A percentile compares a stretch with the other conserved stretches of the same genome.
These are phyloP conservation scores for Andrena cerasifolii DNA, from an alignment of 1,140 invertebrate genomes.

Conservation along the genomic window DNA sequence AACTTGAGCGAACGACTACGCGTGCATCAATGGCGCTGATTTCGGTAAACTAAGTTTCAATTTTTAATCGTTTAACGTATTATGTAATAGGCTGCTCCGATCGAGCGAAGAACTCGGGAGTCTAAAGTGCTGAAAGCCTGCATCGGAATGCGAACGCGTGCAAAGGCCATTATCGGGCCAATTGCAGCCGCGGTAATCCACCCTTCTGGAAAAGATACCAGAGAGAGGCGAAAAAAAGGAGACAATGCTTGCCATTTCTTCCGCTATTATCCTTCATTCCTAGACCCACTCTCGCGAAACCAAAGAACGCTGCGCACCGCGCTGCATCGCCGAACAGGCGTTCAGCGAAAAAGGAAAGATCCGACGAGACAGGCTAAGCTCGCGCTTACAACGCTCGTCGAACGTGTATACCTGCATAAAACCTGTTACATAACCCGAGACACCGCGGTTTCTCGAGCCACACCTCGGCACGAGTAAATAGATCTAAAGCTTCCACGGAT, in stretches of 20 bases:
- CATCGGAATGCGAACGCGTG: no score
- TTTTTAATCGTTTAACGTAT: no score
- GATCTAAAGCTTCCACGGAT: slow-evolving; percentile 1
- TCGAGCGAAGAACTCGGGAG: no score
- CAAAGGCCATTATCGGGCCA: no score
- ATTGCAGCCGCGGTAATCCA: background rate
- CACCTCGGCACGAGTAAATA: slow-evolving; percentile 30
- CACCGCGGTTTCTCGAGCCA: slow-evolving; percentile 22
- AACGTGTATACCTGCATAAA: slow-evolving; percentile 11
- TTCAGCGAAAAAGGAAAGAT: slow-evolving; percentile 20
- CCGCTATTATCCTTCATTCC: slow-evolving; percentile 36
- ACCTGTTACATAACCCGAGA: slow-evolving; percentile 39
- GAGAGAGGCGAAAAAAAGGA: background rate
- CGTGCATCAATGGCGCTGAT: background rate
- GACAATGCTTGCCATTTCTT: background rate
- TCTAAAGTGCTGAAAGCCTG: no score
- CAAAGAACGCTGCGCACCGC: background rate
- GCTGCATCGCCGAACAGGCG: background rate
- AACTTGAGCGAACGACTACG: background rate
- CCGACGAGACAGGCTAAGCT: slow-evolving; percentile 4
- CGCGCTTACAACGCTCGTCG: slow-evolving; percentile 16
- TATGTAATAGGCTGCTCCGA: no score
- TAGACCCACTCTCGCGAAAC: slow-evolving; percentile 25
- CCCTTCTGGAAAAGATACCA: background rate
- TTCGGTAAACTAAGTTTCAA: background rate